Evolutionary conservation across 2,797 vertebrate genomes (phyloP), one percentile per base, ranked within the genome.

Genomic region (Pangasius djambal): DNA sequence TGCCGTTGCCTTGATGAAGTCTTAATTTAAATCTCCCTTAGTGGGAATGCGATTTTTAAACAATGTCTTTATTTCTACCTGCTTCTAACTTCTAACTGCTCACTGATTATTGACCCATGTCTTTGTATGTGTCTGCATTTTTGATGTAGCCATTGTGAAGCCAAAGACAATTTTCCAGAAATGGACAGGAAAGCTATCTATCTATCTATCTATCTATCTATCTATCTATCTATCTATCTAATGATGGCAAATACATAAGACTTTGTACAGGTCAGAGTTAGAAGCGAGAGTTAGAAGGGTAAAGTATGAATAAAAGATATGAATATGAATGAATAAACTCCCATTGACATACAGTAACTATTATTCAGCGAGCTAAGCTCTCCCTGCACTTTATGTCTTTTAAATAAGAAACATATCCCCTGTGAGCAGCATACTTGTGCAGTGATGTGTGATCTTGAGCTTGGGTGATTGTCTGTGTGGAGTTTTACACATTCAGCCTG

Each of bases 291-390:
- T 69, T 69, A 16, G 67, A 34, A 69, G 31, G 15, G 31, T 69
- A 18, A 69, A 28, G 72, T 75, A 75, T 48, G 44, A 75, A 75
- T 75, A 75, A 75, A 48, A 22, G 9, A 48, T 48, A 44, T 75
- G 72, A 75, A 75, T 48, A 75, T 75, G 72, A 44, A 75, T 44
- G 40, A 69, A 69, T 69, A 69, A 69, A 69, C 16, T 57, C 55
- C 55, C n/a, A 69, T 69, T 15, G 6, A 69, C n/a, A 16, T 69
- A 69, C 67, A 69, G 13, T 5, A 34, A 69, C n/a, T 69, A 69
- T 69, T 67, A 67, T n/a, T 67, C 12, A 69, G 12, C 7, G 6
- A 69, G 67, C 13, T 18, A 31, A 69, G 31, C 15, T 69, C 31
- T 31, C 18, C 55, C 55, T 57, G 55, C 55, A 57, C 16, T 70